Percentiles rank a stretch among this genome's conserved stretches.
Evolutionary conservation across 2,113 vertebrate species (phyloP).

Genomic region (Ctenomys sociabilis): DNA sequence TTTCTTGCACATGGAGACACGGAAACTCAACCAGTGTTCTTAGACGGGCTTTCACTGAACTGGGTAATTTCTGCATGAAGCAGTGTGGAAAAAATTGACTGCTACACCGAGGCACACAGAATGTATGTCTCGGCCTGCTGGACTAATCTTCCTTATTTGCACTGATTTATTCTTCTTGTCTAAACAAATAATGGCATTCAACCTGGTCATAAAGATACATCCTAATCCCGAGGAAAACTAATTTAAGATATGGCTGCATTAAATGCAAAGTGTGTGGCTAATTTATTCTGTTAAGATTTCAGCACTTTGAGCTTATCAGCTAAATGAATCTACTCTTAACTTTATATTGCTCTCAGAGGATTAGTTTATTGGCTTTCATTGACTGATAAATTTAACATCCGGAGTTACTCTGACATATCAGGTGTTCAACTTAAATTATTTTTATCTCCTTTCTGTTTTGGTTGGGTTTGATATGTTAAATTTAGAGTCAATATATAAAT

Average conservation of each 20-base stretch:
- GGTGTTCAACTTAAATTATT: not conserved
- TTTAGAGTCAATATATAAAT: not conserved
- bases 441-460: conserved; percentile 10
- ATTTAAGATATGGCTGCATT: conserved; percentile 45
- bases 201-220: not conserved
- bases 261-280: conserved; percentile 51
- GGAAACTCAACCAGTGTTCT: not conserved
- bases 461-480: conserved; percentile 16
- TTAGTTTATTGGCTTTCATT: conserved; percentile 30
- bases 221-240: conserved; percentile 45
- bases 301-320: conserved; percentile 37
- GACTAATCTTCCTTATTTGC: conserved; percentile 51
- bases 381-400: not conserved
- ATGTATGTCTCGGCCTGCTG: not conserved
- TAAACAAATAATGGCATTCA: conserved; percentile 37
- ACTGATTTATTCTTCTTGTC: conserved; percentile 5
- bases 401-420: not conserved
- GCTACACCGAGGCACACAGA: not conserved
- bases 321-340: conserved; percentile 38
- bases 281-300: conserved; percentile 58
- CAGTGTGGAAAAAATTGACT: not conserved
- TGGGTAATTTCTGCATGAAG: not conserved
- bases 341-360: conserved; percentile 33
- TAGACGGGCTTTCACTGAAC: not conserved
- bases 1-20: conserved; percentile 8